A percentile compares a stretch with the other conserved stretches of the same genome.
Evolutionary conservation across 2,888 invertebrate genomes (phyloP).

Genomic region (Drosophila affinis): DNA sequence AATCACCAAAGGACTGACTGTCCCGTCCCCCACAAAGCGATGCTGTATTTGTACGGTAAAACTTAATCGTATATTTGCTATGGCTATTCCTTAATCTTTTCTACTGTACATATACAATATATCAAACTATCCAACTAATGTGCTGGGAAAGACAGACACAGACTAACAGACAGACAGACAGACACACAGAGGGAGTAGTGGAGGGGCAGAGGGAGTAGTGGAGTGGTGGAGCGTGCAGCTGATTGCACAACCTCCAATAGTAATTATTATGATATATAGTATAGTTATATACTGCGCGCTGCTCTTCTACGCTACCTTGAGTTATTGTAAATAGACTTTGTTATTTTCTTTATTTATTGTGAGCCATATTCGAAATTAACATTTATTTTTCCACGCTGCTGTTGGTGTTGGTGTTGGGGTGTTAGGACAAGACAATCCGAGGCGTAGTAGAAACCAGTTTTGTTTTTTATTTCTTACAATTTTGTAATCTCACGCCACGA

Average conservation of each 20-base stretch:
- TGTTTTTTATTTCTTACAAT: background rate
- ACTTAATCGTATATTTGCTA: background rate
- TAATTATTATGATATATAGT: conserved; percentile 25
- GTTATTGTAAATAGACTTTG: conserved; percentile 44
- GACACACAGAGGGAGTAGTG: background rate
- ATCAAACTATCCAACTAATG: background rate
- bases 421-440: background rate
- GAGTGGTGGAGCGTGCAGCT: conserved; percentile 7
- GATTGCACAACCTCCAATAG: conserved; percentile 42
- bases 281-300: conserved; percentile 1
- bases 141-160: background rate
- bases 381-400: conserved; percentile 18
- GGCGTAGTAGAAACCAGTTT: conserved; percentile 47
- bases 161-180: too few relatives aligned
- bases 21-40: background rate
- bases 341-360: conserved; percentile 23
- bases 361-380: conserved; percentile 43
- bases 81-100: conserved; percentile 8
- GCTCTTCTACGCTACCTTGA: conserved; percentile 31
- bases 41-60: background rate
- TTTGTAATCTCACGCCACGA: conserved; percentile 25
- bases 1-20: background rate
- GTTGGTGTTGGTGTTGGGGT: conserved; percentile 2
- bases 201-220: background rate
- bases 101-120: conserved; percentile 7